phyloP scores from a whole-genome alignment of 2,888 invertebrate genomes.

The Biston stratarius region DNA sequence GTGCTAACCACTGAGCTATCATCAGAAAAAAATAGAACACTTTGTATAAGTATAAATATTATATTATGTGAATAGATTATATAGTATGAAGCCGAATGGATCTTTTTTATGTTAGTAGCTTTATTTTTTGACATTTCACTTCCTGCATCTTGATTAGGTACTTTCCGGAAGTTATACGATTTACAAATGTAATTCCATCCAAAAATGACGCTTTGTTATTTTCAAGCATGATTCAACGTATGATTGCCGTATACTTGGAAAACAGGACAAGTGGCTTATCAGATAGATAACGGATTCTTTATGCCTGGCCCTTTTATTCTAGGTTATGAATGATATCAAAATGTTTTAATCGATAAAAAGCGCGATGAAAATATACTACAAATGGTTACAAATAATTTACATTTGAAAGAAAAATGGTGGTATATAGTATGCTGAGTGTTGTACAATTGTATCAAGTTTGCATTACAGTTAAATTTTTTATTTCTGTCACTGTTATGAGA shows the following conservation, averaged over 20 bases:
- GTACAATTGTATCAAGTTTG: too few relatives aligned
- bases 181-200: neutral
- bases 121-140: neutral
- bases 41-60: too few relatives aligned
- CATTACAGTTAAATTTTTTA: too few relatives aligned
- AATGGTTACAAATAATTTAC: neutral
- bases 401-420: neutral
- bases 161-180: slow-evolving; percentile 3
- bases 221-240: slow-evolving; percentile 62
- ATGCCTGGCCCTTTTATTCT: slow-evolving; percentile 59
- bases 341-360: slow-evolving; percentile 45
- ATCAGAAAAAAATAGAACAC: too few relatives aligned
- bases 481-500: too few relatives aligned
- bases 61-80: too few relatives aligned
- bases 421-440: too few relatives aligned
- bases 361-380: slow-evolving; percentile 14
- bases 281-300: slow-evolving; percentile 60
- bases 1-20: too few relatives aligned
- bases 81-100: too few relatives aligned
- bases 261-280: slow-evolving; percentile 77
- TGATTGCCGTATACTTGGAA: slow-evolving; percentile 71
- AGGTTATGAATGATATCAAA: slow-evolving; percentile 53
- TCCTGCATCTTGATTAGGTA: slow-evolving; percentile 8
- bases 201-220: slow-evolving; percentile 34
- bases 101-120: too few relatives aligned